Base-by-base conservation (phyloP, 1,140 invertebrate genomes). In the Calliphora vicina region DNA sequence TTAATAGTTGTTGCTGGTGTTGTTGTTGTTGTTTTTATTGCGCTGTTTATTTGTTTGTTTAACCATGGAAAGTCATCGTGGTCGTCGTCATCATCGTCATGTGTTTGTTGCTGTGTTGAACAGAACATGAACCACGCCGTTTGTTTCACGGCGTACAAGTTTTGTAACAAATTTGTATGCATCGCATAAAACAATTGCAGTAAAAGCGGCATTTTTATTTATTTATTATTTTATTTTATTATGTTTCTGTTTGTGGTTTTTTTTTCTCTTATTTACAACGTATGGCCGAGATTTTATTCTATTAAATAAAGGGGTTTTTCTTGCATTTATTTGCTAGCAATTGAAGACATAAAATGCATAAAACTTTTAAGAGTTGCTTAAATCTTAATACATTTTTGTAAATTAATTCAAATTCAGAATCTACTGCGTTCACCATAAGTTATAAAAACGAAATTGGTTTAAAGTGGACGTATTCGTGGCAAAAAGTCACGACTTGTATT, bases 141-240 rank as follows among this genome's bases (percentile, higher is more conserved):
- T 73, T 17, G 12, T 29, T 23, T 29, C 35, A 42, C 80, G 2
- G 29, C 43, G 12, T 57, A 26, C 1, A 42, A 29, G 17, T 76
- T 42, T 27, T 45, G 42, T 43, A 20, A 78, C 74, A 78, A 61
- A 81, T 81, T 81, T 81, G 50, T 81, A 81, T 81, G 45, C 80
- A 25, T 27, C 57, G 15, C 57, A 81, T 81, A 23, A 26, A 9
- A 29, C 57, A 57, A 67, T 82, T 82, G 81, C 81, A 82, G 81
- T 72, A 82, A 82, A 82, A 82, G 61, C 81, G 57, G 81, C 81
- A 72, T 82, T 82, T 82, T 72, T 82, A 81, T 81, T 81, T 42
- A 45, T 67, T 67, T 67, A 67, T 67, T 67, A 67, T 67, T 67
- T 57, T 67, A 23, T 67, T 67, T 57, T 67, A 67, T 25, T 23